Base-by-base conservation (phyloP, 2,113 vertebrate species). In the Carassius auratus region DNA sequence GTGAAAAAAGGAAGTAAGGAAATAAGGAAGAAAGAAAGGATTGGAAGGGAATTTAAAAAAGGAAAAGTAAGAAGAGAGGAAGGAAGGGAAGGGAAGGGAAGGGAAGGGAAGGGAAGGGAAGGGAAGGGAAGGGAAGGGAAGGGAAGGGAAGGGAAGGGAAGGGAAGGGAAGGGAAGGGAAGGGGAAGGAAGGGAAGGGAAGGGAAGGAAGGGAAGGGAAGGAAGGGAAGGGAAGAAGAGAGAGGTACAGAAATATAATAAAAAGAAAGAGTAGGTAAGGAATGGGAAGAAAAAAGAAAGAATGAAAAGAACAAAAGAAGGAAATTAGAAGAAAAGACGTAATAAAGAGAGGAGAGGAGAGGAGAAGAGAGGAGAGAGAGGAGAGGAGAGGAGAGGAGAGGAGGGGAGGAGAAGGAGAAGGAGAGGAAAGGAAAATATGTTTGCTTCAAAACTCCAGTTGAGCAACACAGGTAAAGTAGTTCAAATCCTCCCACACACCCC, bases 401-500 rank as follows among this genome's bases (percentile, higher is more conserved):
- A 23, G 23, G 10, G 6, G 6, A 15, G 15, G n/a, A n/a, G n/a
- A n/a, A 33, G 30, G 6, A 19, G 8, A 19, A 69, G 15, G 9
- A 12, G 23, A 23, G n/a, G n/a, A 26, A 62, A 62, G 61, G 9
- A 8, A 36, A 36, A 3, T 3, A 36, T 3, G 23, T 36, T 81
- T 75, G 62, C 52, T 89, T 74, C 19, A 48, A 19, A n/a, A 83
- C 50, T 76, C 19, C 57, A 45, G 8, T 33, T 21, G 17, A 50
- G 61, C 36, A 84, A 36, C 69, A 64, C 48, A 73, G 62, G 36
- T 73, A 85, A 73, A 81, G 61, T 82, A 74, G 42, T 69, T 71
- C 80, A 85, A 87, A 83, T 84, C 79, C 76, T 77, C 48, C 23
- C 59, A 48, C 38, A 84, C 86, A 76, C 57, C 69, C 77, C 45